A percentile compares a stretch with the other conserved stretches of the same genome.
phyloP scores from a whole-genome alignment of 37 sponge, comb jelly and placozoan species.

The Spongia lamella region DNA sequence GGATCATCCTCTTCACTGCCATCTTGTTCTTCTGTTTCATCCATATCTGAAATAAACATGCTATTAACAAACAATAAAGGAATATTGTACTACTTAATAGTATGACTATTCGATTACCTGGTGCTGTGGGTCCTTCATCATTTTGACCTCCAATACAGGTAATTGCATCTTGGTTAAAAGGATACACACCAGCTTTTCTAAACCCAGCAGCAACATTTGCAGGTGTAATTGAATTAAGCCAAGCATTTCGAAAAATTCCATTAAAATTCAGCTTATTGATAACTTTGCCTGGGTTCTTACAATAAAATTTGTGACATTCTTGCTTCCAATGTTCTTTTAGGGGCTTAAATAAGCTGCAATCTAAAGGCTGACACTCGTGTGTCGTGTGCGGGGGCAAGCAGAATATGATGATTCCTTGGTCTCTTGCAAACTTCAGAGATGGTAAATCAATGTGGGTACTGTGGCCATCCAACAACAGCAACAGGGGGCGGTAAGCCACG shows the following conservation, averaged over 20 bases:
- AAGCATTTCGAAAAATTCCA: constrained; percentile 6
- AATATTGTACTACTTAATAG: no score
- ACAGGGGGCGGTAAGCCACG: no score
- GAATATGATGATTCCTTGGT: neutral
- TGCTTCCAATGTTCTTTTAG: constrained; percentile 4
- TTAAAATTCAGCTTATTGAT: constrained; percentile 11
- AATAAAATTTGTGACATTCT: constrained; percentile 18
- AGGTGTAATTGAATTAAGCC: constrained; percentile 4
- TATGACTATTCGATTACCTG: no score
- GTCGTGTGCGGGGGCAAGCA: no score
- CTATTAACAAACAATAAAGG: no score
- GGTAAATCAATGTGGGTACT: neutral
- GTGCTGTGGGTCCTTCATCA: no score
- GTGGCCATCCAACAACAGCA: constrained; percentile 10
- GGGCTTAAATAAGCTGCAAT: constrained; percentile 3
- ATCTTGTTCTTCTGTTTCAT: no score
- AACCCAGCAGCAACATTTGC: constrained; percentile 3
- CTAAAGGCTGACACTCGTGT: constrained; percentile 22
- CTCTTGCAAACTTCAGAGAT: constrained; percentile 4
- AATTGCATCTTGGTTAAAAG: constrained; percentile 6
- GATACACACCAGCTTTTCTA: constrained; percentile 22
- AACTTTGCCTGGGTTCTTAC: constrained; percentile 11
- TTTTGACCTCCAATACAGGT: no score
- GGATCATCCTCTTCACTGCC: no score
- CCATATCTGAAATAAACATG: no score